These are phyloP conservation scores for Ips nitidus DNA, from an alignment of 1,140 invertebrate species.

Conservation along the genomic window DNA sequence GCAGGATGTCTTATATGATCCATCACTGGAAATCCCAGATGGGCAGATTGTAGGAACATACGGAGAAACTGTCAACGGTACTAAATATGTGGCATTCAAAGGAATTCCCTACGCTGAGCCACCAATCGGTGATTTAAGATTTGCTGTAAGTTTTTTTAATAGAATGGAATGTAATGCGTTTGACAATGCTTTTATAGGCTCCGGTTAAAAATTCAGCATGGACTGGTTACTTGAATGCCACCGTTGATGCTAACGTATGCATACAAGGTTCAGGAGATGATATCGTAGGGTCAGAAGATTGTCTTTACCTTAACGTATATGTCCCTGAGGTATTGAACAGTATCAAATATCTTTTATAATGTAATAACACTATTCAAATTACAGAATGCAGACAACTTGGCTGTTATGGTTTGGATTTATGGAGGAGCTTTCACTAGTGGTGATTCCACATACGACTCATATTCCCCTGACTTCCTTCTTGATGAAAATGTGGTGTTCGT, in stretches of 20 bases:
- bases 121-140: constrained; percentile 63
- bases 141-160: constrained; percentile 48
- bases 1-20: too few relatives aligned
- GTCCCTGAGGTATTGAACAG: constrained; percentile 20
- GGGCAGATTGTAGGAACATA: constrained; percentile 20
- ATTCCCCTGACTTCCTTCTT: constrained; percentile 52
- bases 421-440: constrained; percentile 46
- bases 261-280: constrained; percentile 22
- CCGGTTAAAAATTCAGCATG: constrained; percentile 25
- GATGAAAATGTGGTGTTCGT: constrained; percentile 56
- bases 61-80: not conserved
- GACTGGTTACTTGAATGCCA: constrained; percentile 25
- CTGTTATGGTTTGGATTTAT: constrained; percentile 49
- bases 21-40: constrained; percentile 9
- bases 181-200: constrained; percentile 21
- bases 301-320: constrained; percentile 38
- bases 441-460: constrained; percentile 36
- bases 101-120: constrained; percentile 70
- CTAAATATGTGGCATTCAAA: constrained; percentile 59
- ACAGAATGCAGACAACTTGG: constrained; percentile 19
- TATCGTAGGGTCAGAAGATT: constrained; percentile 34
- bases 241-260: constrained; percentile 13
- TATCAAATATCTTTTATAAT: not conserved
- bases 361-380: not conserved
- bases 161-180: not conserved